Conservation (phyloP, 2,113 vertebrate species). For the Paramormyrops kingsleyae region DNA sequence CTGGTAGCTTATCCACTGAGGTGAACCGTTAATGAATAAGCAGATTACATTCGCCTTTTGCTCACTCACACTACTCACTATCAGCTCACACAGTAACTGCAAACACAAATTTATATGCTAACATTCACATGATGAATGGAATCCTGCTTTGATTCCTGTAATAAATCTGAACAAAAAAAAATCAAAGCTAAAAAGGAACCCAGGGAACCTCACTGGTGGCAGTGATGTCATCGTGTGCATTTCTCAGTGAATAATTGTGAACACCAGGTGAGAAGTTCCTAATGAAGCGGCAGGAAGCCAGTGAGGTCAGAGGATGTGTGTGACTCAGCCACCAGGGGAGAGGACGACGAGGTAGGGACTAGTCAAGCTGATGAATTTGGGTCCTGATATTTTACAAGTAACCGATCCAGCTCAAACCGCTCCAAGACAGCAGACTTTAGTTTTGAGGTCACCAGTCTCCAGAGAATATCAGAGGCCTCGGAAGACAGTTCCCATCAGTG, state of each 20-base stretch:
- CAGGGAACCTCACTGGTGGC: neutral
- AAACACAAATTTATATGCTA: neutral
- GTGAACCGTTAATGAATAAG: neutral
- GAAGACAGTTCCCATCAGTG: conserved; percentile 13
- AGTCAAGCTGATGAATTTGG: neutral
- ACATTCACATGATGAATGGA: neutral
- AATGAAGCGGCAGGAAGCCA: neutral
- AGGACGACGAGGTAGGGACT: neutral
- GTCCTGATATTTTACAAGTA: neutral
- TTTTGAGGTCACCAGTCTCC: conserved; percentile 13
- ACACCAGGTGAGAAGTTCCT: neutral
- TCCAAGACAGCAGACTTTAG: neutral
- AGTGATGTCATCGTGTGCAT: neutral
- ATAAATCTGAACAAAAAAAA: neutral
- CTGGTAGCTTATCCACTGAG: neutral
- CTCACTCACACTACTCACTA: neutral
- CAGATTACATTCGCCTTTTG: neutral
- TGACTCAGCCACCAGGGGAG: neutral
- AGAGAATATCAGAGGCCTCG: neutral
- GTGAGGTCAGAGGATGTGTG: neutral
- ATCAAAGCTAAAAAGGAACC: neutral
- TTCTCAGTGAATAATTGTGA: neutral
- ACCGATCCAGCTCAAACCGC: neutral
- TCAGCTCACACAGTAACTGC: neutral
- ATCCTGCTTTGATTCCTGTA: neutral